phyloP scores from a whole-genome alignment of 92 coral and sea anemone genomes.

The Paramuricea clavata region DNA sequence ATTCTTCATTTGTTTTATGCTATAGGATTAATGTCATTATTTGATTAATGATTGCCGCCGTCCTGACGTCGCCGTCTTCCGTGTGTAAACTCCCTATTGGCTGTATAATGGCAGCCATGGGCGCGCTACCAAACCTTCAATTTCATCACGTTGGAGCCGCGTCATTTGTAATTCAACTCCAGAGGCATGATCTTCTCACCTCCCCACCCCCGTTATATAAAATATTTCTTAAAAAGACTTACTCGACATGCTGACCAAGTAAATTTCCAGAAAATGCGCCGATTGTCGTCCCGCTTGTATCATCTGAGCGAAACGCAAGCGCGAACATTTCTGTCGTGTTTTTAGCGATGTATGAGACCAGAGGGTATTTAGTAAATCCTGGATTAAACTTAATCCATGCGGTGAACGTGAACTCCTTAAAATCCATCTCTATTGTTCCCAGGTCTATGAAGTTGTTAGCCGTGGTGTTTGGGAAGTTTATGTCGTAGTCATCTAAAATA shows the following conservation, averaged over 20 bases:
- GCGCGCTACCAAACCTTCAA: no score
- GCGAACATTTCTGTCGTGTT: not conserved
- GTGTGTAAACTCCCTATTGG: no score
- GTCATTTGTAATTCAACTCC: no score
- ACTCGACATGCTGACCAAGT: not conserved
- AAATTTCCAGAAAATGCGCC: not conserved
- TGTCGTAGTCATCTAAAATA: conserved; percentile 31
- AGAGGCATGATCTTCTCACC: no score
- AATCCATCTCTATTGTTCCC: not conserved
- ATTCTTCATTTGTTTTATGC: no score
- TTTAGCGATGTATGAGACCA: not conserved
- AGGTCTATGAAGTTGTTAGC: not conserved
- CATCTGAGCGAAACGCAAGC: not conserved
- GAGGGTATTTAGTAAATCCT: not conserved
- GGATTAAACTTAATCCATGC: conserved; percentile 18
- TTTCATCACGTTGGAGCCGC: no score
- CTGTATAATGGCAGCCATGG: no score
- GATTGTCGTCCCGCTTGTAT: not conserved
- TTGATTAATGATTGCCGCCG: no score
- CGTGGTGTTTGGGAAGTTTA: not conserved
- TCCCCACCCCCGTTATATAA: no score
- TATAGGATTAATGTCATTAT: no score
- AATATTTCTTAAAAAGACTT: not conserved
- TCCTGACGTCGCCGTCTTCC: no score
- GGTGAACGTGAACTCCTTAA: not conserved